These are phyloP conservation scores for Macrotus californicus DNA, from an alignment of 2,113 vertebrate species.

Conservation along the genomic window DNA sequence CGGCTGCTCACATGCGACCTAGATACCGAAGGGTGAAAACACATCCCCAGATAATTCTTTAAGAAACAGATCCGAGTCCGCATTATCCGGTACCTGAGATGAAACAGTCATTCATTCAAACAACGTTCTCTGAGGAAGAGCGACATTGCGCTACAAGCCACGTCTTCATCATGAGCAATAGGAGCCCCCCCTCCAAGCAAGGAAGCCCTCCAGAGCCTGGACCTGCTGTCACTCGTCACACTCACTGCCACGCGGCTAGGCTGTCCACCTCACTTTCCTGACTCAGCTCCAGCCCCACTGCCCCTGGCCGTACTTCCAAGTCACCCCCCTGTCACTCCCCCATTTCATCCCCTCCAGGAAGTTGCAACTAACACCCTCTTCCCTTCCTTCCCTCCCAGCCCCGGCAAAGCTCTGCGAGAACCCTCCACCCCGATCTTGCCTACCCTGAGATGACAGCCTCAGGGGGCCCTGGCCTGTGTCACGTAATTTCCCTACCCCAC, in stretches of 20 bases:
- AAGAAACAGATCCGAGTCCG: not conserved
- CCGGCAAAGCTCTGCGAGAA: not conserved
- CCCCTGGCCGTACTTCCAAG: no score
- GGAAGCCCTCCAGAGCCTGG: not conserved
- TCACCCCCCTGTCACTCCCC: no score
- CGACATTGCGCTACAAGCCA: not conserved
- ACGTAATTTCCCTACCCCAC: not conserved
- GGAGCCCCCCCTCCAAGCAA: not conserved
- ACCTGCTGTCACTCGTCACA: no score
- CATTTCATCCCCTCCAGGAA: not conserved
- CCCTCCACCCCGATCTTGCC: not conserved
- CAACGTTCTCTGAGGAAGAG: not conserved
- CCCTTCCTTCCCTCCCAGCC: not conserved
- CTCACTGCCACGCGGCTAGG: not conserved
- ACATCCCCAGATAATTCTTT: not conserved
- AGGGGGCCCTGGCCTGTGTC: not conserved
- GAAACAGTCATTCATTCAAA: not conserved
- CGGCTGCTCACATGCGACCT: not conserved
- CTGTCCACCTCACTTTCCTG: not conserved
- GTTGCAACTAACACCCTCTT: not conserved
- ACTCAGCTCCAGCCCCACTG: no score
- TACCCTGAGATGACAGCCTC: not conserved
- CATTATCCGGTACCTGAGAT: not conserved
- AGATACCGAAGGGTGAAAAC: not conserved
- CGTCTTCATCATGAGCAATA: not conserved